Conservation (phyloP, 37 sponge, comb jelly and placozoan species). For the Ephydatia muelleri region DNA sequence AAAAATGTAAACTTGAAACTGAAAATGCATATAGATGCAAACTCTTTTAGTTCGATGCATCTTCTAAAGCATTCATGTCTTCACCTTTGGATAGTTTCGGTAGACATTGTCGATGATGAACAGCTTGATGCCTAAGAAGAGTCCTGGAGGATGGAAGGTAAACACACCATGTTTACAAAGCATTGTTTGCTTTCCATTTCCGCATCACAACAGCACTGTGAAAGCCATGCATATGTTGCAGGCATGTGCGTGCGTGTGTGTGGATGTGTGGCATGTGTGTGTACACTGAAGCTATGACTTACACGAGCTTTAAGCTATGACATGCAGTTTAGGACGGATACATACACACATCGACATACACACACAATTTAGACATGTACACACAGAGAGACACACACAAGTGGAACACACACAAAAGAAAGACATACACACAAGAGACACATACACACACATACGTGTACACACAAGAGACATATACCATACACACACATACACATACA, state of each 20-base stretch:
- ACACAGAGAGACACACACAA: background rate
- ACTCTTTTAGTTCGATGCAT: background rate
- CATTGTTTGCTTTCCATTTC: no score
- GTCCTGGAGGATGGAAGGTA: constrained; percentile 24
- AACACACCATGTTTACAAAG: background rate
- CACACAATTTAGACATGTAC: background rate
- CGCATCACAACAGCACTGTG: no score
- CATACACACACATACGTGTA: background rate
- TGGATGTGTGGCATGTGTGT: no score
- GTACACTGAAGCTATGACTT: no score
- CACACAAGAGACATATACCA: no score
- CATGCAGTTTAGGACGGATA: background rate
- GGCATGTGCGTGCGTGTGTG: no score
- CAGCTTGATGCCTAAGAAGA: constrained; percentile 67
- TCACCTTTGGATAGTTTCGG: constrained; percentile 87
- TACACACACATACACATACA: background rate
- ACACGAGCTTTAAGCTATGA: no score
- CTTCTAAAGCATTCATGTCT: background rate
- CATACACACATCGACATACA: background rate
- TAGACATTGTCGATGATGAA: constrained; percentile 79
- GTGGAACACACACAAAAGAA: background rate
- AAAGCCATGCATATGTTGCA: no score
- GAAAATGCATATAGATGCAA: background rate
- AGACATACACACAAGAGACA: background rate
- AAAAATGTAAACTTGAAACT: background rate